Conservation (phyloP, 2,797 vertebrate genomes). For the Pipistrellus pipistrellus region DNA sequence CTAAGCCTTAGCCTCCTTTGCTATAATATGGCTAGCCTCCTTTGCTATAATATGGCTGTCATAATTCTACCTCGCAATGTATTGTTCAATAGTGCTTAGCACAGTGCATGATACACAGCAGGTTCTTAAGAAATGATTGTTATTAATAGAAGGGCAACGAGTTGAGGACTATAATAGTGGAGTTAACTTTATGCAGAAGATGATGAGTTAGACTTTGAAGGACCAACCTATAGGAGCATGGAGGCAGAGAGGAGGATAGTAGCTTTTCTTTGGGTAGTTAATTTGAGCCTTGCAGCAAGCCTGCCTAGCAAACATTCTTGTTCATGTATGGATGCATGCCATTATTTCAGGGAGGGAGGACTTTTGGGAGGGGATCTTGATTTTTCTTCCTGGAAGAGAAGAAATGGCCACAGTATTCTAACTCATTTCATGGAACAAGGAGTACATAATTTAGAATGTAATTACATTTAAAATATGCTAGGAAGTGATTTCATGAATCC, state of each 20-base stretch:
- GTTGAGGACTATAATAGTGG: not conserved
- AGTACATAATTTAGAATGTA: conserved; percentile 59
- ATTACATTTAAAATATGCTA: conserved; percentile 75
- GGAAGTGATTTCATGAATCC: conserved; percentile 76
- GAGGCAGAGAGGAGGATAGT: not conserved
- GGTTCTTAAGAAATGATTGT: conserved; percentile 34
- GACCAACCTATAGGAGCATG: not conserved
- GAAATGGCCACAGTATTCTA: conserved; percentile 56
- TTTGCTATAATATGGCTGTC: not conserved
- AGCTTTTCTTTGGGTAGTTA: not conserved
- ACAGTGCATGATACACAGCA: not conserved
- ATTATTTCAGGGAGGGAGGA: conserved; percentile 5
- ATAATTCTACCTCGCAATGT: not conserved
- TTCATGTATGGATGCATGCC: not conserved
- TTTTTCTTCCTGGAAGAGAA: conserved; percentile 65
- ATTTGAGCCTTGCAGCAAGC: not conserved
- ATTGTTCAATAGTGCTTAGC: not conserved
- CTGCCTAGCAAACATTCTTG: not conserved
- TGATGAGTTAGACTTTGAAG: not conserved
- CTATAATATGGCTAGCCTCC: not conserved
- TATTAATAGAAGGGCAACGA: not conserved
- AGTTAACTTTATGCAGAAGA: conserved; percentile 40
- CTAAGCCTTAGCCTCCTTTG: not conserved
- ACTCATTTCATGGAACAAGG: conserved; percentile 70
- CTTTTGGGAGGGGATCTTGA: conserved; percentile 37